Base-by-base conservation (phyloP, 1,140 invertebrate species). In the Zaprionus inermis region DNA sequence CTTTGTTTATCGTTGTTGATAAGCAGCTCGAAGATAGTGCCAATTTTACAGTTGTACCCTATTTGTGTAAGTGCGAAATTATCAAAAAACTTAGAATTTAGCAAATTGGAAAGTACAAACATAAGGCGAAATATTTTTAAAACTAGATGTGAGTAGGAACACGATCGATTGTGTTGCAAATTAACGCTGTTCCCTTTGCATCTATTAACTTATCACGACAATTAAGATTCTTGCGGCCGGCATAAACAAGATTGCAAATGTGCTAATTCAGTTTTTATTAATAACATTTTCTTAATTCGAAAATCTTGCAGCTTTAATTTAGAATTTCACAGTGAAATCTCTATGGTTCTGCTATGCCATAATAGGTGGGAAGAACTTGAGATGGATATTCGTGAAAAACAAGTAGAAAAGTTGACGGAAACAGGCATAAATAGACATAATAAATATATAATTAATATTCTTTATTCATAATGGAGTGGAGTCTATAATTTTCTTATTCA, bases 21-120 rank as follows among this genome's bases (percentile, higher is more conserved):
- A n/a, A n/a, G n/a, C n/a, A n/a, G n/a, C n/a, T n/a, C n/a, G n/a
- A n/a, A 9, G 16, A 16, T 41, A 60, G 16, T 20, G 41, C 24
- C 46, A 60, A 60, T 60, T 60, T 24, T 18, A 61, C 58, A 61
- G 58, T 63, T 57, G 63, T 66, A 36, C n/a, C 12, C 28, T 46
- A 46, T 59, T 59, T 67, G 36, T 12, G 34, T 59, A 49, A 67
- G 52, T 67, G 64, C 55, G 11, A 57, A 67, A 34, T 63, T 58
- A 4, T 41, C 63, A 28, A 57, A 56, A 12, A n/a, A n/a, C n/a
- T n/a, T n/a, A n/a, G n/a, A n/a, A 12, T 49, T 20, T 20, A 20
- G 11, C 6, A 49, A 49, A 20, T 16, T 49, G 6, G 44, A 18
- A 49, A 49, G 16, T 11, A 32, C n/a, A 11, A n/a, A 32, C 32